A percentile compares a stretch with the other conserved stretches of the same genome.
phyloP scores from a whole-genome alignment of 23 tunicate genomes.

The Halocynthia aurantium region DNA sequence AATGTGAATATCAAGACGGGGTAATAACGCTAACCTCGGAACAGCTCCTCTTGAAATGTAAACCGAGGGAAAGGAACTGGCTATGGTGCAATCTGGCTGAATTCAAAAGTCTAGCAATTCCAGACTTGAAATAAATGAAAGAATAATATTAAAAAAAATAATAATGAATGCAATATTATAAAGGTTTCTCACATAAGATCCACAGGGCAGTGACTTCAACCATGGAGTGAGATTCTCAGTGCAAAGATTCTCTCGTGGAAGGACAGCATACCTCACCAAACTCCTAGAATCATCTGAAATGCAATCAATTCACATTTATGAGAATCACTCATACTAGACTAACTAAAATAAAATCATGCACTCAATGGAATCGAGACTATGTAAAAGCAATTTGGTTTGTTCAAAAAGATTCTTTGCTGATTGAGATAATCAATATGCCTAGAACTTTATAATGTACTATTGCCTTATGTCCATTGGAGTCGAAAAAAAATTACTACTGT shows the following conservation, averaged over 20 bases:
- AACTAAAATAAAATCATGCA: no score
- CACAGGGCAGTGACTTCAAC: conserved; percentile 85
- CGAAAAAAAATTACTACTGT: no score
- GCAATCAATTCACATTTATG: not conserved
- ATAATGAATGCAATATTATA: not conserved
- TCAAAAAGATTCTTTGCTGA: no score
- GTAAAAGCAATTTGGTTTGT: no score
- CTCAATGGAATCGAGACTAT: no score
- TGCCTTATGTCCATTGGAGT: no score
- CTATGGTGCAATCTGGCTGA: conserved; percentile 65
- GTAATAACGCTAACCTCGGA: not conserved
- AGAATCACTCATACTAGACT: no score
- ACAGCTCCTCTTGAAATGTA: conserved; percentile 35
- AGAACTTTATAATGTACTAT: no score
- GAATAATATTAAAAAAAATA: no score
- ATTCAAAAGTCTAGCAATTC: conserved; percentile 52
- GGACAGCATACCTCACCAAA: conserved; percentile 41
- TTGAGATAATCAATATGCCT: no score
- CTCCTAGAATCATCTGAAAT: conserved; percentile 12
- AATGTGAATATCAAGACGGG: no score
- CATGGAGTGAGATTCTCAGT: conserved; percentile 98
- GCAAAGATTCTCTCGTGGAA: conserved; percentile 75
- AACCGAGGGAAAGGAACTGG: conserved; percentile 52
- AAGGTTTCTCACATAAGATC: conserved; percentile 23
- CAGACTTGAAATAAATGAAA: conserved; percentile 8